A percentile compares a stretch with the other conserved stretches of the same genome.
These are phyloP conservation scores for Rhegmatorhina hoffmannsi DNA, from an alignment of 2,113 vertebrate species.

Conservation along the genomic window DNA sequence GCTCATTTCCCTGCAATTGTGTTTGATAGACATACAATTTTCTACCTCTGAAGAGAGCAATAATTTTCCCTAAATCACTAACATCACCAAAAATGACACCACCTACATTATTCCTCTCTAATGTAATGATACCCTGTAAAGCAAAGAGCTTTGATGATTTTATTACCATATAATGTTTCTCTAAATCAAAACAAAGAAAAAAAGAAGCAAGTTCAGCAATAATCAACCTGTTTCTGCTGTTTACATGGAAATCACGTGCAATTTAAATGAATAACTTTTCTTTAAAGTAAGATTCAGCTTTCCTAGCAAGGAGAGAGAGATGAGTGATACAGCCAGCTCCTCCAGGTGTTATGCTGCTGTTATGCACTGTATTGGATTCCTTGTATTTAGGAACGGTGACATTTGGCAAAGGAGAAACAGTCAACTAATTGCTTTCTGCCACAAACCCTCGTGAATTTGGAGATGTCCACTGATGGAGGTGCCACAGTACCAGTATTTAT, in stretches of 20 bases:
- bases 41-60: constrained; percentile 36
- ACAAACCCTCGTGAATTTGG: not conserved
- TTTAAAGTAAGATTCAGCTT: not conserved
- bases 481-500: not conserved
- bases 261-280: not conserved
- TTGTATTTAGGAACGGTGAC: not conserved
- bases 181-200: not conserved
- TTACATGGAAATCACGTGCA: not conserved
- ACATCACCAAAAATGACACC: constrained; percentile 41
- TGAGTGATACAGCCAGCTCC: not conserved
- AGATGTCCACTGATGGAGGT: not conserved
- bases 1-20: constrained; percentile 38
- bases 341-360: rapidly evolving
- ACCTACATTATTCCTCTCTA: constrained; percentile 39
- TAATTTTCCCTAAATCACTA: constrained; percentile 50
- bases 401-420: not conserved
- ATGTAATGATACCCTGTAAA: constrained; percentile 32
- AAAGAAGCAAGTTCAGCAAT: not conserved
- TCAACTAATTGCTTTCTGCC: not conserved
- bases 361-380: not conserved
- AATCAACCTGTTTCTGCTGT: not conserved
- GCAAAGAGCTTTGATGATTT: constrained; percentile 30
- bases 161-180: constrained; percentile 6
- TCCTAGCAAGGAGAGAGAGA: not conserved
- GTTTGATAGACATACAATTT: constrained; percentile 43